Base-by-base conservation (phyloP, 2,113 vertebrate genomes). In the Amphilophus citrinellus region DNA sequence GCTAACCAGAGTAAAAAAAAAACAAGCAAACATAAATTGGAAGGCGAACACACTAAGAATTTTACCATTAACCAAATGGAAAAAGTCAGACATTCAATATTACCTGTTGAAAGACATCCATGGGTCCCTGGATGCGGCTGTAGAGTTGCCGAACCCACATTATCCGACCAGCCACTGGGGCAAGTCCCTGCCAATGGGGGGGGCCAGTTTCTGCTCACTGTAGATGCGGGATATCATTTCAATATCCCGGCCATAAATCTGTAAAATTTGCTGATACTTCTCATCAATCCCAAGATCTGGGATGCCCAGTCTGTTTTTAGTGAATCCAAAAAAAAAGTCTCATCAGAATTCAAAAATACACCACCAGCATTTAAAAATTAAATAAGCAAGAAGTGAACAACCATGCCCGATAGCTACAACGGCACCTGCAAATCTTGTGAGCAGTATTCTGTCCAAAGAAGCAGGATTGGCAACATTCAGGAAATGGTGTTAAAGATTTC, bases 61-160 rank as follows among this genome's bases (percentile, higher is more conserved):
- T n/a, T n/a, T n/a, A n/a, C n/a, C n/a, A n/a, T n/a, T n/a, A 15
- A 24, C 71, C 1, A 76, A 39, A 32, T 59, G 3, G 2, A n/a
- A n/a, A n/a, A n/a, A n/a, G n/a, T n/a, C n/a, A n/a, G n/a, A n/a
- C n/a, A n/a, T n/a, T n/a, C n/a, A n/a, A n/a, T n/a, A n/a, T n/a
- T n/a, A 95, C 94, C 91, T 93, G 73, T 66, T 98, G 97, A 88
- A 99, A 98, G 42, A 95, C 92, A 58, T 96, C 93, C 97, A 99
- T 98, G 11, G 98, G 98, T 13, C 94, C 93, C 86, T 97, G 96
- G 80, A 99, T 97, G 81, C 94, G 95, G 2, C 88, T 95, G 91
- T 98, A 98, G 3, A 99, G 96, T 60, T 98, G 97, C 1, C 97
- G 96, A 22, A 96, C 95, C 98, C 98, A 99, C 90, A 97, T 82